Evolutionary conservation across 1,140 invertebrate species (phyloP).

Genomic region (Drosophila tsacasi): DNA sequence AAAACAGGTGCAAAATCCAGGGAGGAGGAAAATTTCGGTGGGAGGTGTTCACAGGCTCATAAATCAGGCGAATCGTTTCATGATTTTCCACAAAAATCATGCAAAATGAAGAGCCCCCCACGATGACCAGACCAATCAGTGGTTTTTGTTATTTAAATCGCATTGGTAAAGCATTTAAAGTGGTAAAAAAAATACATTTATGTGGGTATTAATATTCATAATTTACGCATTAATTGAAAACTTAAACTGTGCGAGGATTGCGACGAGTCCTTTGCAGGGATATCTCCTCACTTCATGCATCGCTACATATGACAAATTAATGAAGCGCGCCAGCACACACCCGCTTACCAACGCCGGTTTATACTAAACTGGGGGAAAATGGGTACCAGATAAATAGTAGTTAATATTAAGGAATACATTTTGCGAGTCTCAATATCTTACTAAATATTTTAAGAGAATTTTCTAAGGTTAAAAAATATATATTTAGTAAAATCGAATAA

Average conservation of each 20-base stretch:
- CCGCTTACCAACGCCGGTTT: not conserved
- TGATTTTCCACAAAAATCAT: slow-evolving; percentile 34
- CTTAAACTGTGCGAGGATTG: slow-evolving; percentile 49
- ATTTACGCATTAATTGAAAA: slow-evolving; percentile 74
- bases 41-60: slow-evolving; percentile 3
- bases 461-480: not conserved
- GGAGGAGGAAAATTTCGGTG: not conserved
- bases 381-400: not conserved
- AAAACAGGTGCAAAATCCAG: not conserved
- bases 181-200: slow-evolving; percentile 13
- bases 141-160: slow-evolving; percentile 71
- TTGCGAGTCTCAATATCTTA: not conserved
- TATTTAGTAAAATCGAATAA: too few relatives aligned
- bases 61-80: slow-evolving; percentile 30
- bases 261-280: slow-evolving; percentile 39
- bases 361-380: not conserved
- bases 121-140: slow-evolving; percentile 33
- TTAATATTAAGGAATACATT: not conserved
- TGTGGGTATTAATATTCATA: slow-evolving; percentile 40
- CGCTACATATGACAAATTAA: slow-evolving; percentile 79
- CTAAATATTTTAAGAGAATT: not conserved
- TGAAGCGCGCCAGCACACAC: slow-evolving; percentile 53
- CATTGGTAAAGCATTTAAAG: slow-evolving; percentile 54
- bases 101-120: slow-evolving; percentile 5
- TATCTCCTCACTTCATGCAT: slow-evolving; percentile 63